Conservation (phyloP, 2,888 invertebrate species). For the Metalampra italica region DNA sequence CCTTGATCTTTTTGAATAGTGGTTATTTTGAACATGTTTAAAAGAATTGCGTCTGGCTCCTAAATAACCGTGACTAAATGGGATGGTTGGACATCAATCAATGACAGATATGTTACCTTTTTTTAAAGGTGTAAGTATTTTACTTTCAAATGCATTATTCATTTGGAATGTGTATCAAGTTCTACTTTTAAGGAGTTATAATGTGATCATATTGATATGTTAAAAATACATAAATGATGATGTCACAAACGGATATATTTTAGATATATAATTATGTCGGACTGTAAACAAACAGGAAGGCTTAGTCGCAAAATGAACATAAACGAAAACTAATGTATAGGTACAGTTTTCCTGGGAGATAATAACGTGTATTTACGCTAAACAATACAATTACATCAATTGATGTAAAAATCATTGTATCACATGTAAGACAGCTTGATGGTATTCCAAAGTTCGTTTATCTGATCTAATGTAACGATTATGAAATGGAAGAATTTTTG, state of each 20-base stretch:
- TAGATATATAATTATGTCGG: not conserved
- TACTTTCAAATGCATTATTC: slow-evolving; percentile 17
- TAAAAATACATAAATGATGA: not conserved
- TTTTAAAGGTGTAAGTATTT: slow-evolving; percentile 15
- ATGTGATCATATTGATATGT: not conserved
- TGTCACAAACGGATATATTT: not conserved
- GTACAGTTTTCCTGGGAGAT: slow-evolving; percentile 25
- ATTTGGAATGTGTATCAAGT: slow-evolving; percentile 12
- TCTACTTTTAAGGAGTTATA: slow-evolving; percentile 8
- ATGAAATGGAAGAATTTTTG: no score
- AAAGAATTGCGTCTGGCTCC: slow-evolving; percentile 12
- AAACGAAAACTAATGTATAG: not conserved
- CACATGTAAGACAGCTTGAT: not conserved
- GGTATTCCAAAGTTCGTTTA: no score
- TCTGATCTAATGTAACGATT: no score
- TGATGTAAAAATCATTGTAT: not conserved
- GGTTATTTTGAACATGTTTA: not conserved
- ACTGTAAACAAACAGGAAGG: slow-evolving; percentile 5
- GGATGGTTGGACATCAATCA: slow-evolving; percentile 31
- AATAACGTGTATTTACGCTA: not conserved
- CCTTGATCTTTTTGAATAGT: slow-evolving; percentile 3
- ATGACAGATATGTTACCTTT: slow-evolving; percentile 26
- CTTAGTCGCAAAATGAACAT: slow-evolving; percentile 7
- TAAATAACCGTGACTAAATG: slow-evolving; percentile 27
- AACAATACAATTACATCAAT: not conserved